These are phyloP conservation scores for Macrocentrus cingulum DNA, from an alignment of 1,140 invertebrate genomes.

Conservation along the genomic window DNA sequence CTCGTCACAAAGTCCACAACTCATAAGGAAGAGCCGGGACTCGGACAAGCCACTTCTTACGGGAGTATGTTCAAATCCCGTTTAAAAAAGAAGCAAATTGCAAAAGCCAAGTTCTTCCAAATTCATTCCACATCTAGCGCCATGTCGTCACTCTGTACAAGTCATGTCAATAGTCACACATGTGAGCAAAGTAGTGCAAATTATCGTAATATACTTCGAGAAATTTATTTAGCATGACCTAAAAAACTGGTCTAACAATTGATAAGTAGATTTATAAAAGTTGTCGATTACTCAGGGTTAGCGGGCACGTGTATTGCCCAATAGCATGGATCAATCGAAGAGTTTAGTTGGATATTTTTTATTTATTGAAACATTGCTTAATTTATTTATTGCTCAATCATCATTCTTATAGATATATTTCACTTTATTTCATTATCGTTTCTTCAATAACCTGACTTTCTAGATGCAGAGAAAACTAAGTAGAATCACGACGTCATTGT, in stretches of 20 bases:
- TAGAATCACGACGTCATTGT: too few relatives aligned
- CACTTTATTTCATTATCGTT: too few relatives aligned
- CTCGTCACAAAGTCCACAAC: conserved; percentile 35
- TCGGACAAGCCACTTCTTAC: conserved; percentile 37
- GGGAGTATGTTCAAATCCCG: conserved; percentile 36
- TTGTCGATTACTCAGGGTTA: conserved; percentile 37
- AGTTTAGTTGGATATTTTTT: not conserved
- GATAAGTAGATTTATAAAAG: conserved; percentile 2
- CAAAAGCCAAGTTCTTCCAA: not conserved
- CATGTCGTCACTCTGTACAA: too few relatives aligned
- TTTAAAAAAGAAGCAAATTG: not conserved
- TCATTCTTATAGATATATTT: conserved; percentile 34
- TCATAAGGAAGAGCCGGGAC: conserved; percentile 31
- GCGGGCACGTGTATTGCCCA: not conserved
- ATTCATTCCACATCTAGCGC: too few relatives aligned
- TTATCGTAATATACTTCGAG: too few relatives aligned
- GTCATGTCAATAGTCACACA: too few relatives aligned
- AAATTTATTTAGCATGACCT: too few relatives aligned
- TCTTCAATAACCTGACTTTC: too few relatives aligned
- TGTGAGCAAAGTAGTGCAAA: too few relatives aligned
- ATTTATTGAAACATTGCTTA: conserved; percentile 1
- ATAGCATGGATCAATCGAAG: not conserved
- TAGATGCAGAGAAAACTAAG: too few relatives aligned
- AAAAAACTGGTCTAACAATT: too few relatives aligned
- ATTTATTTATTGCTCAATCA: conserved; percentile 34